Percentiles rank a stretch among this genome's conserved stretches.
Evolutionary conservation across 2,113 vertebrate genomes (phyloP).

Genomic region (Mus pahari): DNA sequence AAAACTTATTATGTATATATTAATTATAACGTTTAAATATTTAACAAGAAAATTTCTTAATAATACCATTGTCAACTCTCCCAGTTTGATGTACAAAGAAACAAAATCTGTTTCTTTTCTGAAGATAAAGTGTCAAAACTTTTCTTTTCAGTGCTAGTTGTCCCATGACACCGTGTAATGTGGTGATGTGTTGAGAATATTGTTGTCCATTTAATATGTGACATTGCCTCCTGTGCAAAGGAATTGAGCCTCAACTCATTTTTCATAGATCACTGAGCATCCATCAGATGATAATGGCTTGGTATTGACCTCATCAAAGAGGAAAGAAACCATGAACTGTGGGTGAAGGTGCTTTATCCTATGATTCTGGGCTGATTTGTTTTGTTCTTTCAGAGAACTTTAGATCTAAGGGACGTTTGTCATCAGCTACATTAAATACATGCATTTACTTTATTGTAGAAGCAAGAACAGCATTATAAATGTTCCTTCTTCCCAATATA

Average conservation of each 20-base stretch:
- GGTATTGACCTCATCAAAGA: constrained; percentile 65
- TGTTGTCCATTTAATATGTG: constrained; percentile 50
- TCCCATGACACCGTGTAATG: background rate
- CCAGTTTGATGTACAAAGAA: background rate
- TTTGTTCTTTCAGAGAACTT: constrained; percentile 44
- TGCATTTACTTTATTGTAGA: background rate
- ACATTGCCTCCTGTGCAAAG: background rate
- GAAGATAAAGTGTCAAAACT: background rate
- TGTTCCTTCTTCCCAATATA: background rate
- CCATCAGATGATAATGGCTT: background rate
- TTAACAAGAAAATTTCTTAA: background rate
- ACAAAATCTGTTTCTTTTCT: background rate
- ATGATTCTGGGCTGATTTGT: constrained; percentile 17
- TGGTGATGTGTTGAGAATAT: background rate
- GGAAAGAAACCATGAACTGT: constrained; percentile 40
- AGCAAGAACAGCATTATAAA: background rate
- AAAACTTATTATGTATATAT: background rate
- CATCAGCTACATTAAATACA: constrained; percentile 5
- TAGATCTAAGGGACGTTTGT: background rate
- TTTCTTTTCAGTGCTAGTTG: background rate
- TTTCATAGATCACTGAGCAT: constrained; percentile 65
- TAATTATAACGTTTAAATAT: background rate
- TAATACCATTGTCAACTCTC: background rate
- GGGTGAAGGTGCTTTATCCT: constrained; percentile 39
- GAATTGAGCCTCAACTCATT: constrained; percentile 52